Percentiles rank a stretch among this genome's conserved stretches.
Conservation (phyloP, 2,888 invertebrate genomes). For the Nephrotoma guestfalica region DNA sequence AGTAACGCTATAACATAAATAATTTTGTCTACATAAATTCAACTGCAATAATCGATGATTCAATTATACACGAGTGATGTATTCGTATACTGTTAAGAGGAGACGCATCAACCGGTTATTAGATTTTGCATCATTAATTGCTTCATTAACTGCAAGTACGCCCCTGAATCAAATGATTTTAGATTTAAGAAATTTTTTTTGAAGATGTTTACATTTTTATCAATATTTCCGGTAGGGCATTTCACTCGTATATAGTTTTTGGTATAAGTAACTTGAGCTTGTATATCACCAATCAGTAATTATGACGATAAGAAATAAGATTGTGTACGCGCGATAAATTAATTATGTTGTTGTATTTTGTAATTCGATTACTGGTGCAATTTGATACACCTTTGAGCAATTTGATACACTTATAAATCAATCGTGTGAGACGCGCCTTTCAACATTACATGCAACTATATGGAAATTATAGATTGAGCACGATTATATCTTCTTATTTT, state of each 20-base stretch:
- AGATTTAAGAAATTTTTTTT: not conserved
- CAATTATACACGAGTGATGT: too few species aligned
- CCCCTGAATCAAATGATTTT: too few species aligned
- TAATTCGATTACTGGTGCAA: not conserved
- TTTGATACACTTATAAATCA: not conserved
- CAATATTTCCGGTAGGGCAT: not conserved
- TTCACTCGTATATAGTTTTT: not conserved
- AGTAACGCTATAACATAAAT: too few species aligned
- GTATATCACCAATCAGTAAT: not conserved
- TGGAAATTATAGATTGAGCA: not conserved
- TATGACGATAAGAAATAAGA: not conserved
- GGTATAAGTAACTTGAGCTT: not conserved
- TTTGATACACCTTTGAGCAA: not conserved
- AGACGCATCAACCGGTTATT: too few species aligned
- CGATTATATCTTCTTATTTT: not conserved
- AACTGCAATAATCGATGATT: too few species aligned
- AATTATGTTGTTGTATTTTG: not conserved
- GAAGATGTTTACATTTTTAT: not conserved
- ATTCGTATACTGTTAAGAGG: too few species aligned
- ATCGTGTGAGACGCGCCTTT: not conserved
- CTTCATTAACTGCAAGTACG: not conserved
- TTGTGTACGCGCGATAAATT: not conserved
- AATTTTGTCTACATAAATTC: too few species aligned
- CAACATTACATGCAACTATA: not conserved
- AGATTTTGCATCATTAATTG: not conserved